A percentile compares a stretch with the other conserved stretches of the same genome.
These are phyloP conservation scores for Cololabis saira DNA, from an alignment of 2,113 vertebrate species.

Conservation along the genomic window DNA sequence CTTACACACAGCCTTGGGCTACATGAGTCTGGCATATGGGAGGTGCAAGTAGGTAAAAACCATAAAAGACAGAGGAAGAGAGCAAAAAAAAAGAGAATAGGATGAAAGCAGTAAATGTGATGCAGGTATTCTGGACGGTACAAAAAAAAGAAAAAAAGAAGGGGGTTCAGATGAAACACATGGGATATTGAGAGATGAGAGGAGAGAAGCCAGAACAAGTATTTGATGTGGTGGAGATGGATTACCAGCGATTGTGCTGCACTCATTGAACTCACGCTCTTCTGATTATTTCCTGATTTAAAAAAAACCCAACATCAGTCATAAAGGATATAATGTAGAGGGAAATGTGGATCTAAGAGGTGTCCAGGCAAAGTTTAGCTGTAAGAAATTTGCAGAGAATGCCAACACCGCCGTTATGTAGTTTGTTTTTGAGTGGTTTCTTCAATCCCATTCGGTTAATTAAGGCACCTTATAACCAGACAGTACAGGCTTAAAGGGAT, in stretches of 20 bases:
- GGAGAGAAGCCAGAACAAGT: slow-evolving; percentile 32
- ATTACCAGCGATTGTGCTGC: slow-evolving; percentile 37
- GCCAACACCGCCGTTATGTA: too few species aligned
- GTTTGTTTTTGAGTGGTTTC: too few species aligned
- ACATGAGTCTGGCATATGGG: slow-evolving; percentile 33
- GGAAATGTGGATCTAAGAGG: too few species aligned
- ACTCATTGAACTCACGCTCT: slow-evolving; percentile 58
- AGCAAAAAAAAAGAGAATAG: slow-evolving; percentile 20
- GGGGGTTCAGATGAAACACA: slow-evolving; percentile 28
- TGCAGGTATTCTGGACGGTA: slow-evolving; percentile 24
- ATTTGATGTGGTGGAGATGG: slow-evolving; percentile 72
- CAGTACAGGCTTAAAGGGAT: too few species aligned
- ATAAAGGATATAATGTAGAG: too few species aligned
- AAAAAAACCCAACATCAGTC: not conserved
- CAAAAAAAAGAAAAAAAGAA: slow-evolving; percentile 21
- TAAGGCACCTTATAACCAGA: too few species aligned
- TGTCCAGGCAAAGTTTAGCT: too few species aligned
- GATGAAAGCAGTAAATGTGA: slow-evolving; percentile 37
- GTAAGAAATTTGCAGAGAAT: too few species aligned
- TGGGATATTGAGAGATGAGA: slow-evolving; percentile 53
- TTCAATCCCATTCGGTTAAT: too few species aligned
- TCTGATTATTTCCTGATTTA: slow-evolving; percentile 11
- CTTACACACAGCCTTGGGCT: slow-evolving; percentile 55
- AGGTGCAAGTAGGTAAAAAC: slow-evolving; percentile 18
- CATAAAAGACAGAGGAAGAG: slow-evolving; percentile 32